Evolutionary conservation across 2,888 invertebrate species (phyloP).

Genomic region (Harmothoe impar): DNA sequence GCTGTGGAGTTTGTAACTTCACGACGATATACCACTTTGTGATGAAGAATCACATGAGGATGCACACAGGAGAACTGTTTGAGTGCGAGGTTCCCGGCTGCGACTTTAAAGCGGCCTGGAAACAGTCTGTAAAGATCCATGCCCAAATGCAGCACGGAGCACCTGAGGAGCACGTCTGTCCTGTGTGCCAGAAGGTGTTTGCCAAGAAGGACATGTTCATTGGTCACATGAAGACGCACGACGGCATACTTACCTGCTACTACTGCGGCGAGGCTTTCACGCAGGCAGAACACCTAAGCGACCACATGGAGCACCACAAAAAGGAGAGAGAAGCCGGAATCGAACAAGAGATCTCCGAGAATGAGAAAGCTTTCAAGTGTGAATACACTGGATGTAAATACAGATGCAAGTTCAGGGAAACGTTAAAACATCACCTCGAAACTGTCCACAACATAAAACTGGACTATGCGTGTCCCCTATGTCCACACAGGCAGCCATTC

Average conservation of each 20-base stretch:
- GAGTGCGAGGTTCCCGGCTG: slow-evolving; percentile 45
- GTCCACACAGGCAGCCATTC: slow-evolving; percentile 57
- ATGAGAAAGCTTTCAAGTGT: slow-evolving; percentile 54
- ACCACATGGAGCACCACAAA: slow-evolving; percentile 60
- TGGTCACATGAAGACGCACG: slow-evolving; percentile 55
- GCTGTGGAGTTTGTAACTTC: slow-evolving; percentile 59
- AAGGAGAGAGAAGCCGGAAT: slow-evolving; percentile 16
- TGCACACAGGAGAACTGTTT: slow-evolving; percentile 60
- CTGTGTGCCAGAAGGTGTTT: slow-evolving; percentile 45
- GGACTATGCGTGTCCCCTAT: slow-evolving; percentile 49
- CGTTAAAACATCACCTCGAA: slow-evolving; percentile 45
- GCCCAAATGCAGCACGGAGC: slow-evolving; percentile 53
- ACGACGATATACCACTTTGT: slow-evolving; percentile 57
- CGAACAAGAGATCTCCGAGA: background rate
- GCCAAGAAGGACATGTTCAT: slow-evolving; percentile 52
- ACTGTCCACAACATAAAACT: slow-evolving; percentile 49
- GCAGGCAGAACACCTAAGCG: slow-evolving; percentile 38
- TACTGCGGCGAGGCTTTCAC: slow-evolving; percentile 54
- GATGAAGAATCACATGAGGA: slow-evolving; percentile 62
- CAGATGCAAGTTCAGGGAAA: slow-evolving; percentile 46
- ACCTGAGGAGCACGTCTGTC: slow-evolving; percentile 48
- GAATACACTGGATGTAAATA: slow-evolving; percentile 46
- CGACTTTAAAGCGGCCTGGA: slow-evolving; percentile 49
- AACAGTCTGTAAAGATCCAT: slow-evolving; percentile 48
- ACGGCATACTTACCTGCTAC: slow-evolving; percentile 43